These are phyloP conservation scores for Bombus haemorrhoidalis DNA, from an alignment of 1,140 invertebrate genomes.

Conservation along the genomic window DNA sequence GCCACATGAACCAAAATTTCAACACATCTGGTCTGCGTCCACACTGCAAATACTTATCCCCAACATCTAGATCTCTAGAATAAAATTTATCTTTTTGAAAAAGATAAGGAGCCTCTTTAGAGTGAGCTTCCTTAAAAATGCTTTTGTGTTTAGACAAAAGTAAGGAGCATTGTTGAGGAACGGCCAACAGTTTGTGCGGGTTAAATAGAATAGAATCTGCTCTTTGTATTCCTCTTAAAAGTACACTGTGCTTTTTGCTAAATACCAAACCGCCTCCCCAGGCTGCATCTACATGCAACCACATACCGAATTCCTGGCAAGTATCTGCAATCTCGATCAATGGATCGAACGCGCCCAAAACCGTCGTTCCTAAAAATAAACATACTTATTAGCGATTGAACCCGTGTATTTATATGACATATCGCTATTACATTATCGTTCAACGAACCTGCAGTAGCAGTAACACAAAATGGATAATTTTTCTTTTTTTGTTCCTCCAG, in stretches of 20 bases:
- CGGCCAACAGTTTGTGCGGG: constrained; percentile 95
- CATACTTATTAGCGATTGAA: background rate
- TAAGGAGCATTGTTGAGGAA: constrained; percentile 93
- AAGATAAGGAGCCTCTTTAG: constrained; percentile 91
- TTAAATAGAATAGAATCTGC: constrained; percentile 95
- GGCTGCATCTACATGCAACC: constrained; percentile 97
- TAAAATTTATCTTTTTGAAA: constrained; percentile 97
- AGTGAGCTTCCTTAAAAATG: constrained; percentile 89
- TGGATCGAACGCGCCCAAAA: constrained; percentile 97
- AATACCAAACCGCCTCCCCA: constrained; percentile 93
- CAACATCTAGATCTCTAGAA: constrained; percentile 93
- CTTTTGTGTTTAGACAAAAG: constrained; percentile 87
- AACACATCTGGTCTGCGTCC: constrained; percentile 96
- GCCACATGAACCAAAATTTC: constrained; percentile 97
- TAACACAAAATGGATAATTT: constrained; percentile 84
- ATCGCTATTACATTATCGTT: constrained; percentile 23
- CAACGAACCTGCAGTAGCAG: constrained; percentile 84
- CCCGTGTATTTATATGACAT: too few relatives aligned
- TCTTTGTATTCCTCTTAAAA: constrained; percentile 88
- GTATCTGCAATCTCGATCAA: constrained; percentile 96
- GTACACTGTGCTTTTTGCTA: constrained; percentile 85
- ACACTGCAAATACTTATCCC: constrained; percentile 96
- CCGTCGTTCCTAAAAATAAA: constrained; percentile 90
- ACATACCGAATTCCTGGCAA: constrained; percentile 96
- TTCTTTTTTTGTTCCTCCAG: constrained; percentile 78